Evolutionary conservation across 2,888 invertebrate species (phyloP), one percentile per base, ranked within the genome.

Genomic region (Habrosyne pyritoides): DNA sequence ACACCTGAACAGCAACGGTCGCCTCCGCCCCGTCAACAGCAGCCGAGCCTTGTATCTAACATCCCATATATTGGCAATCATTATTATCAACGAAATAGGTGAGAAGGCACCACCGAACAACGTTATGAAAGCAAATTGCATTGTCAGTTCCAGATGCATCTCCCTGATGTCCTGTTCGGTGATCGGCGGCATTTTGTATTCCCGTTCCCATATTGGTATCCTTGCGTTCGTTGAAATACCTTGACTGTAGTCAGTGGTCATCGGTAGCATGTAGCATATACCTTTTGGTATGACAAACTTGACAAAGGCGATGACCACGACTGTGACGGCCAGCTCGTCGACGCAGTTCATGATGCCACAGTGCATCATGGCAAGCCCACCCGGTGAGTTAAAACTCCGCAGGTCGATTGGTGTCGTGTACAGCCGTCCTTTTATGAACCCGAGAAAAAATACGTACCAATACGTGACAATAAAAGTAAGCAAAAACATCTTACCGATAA

Each of bases 301-400:
- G 21, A 49, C 10, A 10, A 56, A 26, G 22, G 53, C 49, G 12
- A 42, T 33, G 5, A 53, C 28, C 10, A 53, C 49, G 14, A 56
- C 49, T n/a, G 53, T 21, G 6, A 56, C 49, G 46, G 47, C 54
- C 26, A 46, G 49, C 54, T 94, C 94, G 21, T 93, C 87, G 10
- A 94, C 80, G 74, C 94, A 95, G 1, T 94, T 94, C 1, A 92
- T 83, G 3, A 89, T 84, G 61, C 87, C 87, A 63, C 93, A 93
- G 66, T 81, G 71, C 61, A 93, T 89, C 36, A 78, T 73, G 33
- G 68, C 68, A 2, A 84, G 69, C 21, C 75, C 73, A 1, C 53
- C 50, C n/a, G 53, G 49, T 8, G 33, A 36, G 21, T 54, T 24
- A 53, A 55, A 55, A 2, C 12, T 52, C 0, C 47, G 22, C 0